Evolutionary conservation across 2,113 vertebrate species (phyloP).

Genomic region (Seriola quinqueradiata): DNA sequence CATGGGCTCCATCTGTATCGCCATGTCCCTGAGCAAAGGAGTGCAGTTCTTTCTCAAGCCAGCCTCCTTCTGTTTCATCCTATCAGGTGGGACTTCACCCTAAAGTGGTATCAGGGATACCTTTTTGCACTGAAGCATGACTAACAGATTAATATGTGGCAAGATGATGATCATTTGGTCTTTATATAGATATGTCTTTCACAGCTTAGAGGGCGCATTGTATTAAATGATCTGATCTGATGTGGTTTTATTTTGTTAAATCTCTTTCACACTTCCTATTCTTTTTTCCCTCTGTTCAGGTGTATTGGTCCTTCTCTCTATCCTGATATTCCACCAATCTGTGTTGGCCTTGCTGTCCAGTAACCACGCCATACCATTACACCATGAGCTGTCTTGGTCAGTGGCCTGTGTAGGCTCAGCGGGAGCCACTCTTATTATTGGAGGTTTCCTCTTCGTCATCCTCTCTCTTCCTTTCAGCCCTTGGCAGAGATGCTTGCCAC

Average conservation of each 20-base stretch:
- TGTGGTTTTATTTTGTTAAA: background rate
- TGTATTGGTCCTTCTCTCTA: slow-evolving; percentile 87
- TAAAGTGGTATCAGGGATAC: background rate
- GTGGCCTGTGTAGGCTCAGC: slow-evolving; percentile 88
- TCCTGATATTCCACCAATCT: slow-evolving; percentile 90
- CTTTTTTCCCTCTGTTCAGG: slow-evolving; percentile 74
- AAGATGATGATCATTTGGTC: background rate
- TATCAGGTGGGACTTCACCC: slow-evolving; percentile 84
- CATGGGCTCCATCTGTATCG: slow-evolving; percentile 90
- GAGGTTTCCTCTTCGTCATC: slow-evolving; percentile 85
- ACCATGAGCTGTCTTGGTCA: slow-evolving; percentile 91
- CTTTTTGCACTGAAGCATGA: background rate
- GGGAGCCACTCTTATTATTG: slow-evolving; percentile 86
- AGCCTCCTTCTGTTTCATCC: slow-evolving; percentile 89
- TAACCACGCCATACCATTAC: slow-evolving; percentile 82
- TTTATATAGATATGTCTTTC: background rate
- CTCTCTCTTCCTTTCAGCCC: slow-evolving; percentile 84
- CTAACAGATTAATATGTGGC: background rate
- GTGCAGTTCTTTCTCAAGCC: slow-evolving; percentile 91
- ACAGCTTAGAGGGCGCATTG: background rate
- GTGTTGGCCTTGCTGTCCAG: slow-evolving; percentile 85
- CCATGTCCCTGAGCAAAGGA: slow-evolving; percentile 91
- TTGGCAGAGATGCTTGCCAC: slow-evolving; percentile 84
- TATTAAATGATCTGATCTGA: background rate
- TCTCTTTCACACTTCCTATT: background rate